A percentile compares a stretch with the other conserved stretches of the same genome.
Conservation (phyloP, 92 coral and sea anemone genomes). For the Parazoanthus swiftii region DNA sequence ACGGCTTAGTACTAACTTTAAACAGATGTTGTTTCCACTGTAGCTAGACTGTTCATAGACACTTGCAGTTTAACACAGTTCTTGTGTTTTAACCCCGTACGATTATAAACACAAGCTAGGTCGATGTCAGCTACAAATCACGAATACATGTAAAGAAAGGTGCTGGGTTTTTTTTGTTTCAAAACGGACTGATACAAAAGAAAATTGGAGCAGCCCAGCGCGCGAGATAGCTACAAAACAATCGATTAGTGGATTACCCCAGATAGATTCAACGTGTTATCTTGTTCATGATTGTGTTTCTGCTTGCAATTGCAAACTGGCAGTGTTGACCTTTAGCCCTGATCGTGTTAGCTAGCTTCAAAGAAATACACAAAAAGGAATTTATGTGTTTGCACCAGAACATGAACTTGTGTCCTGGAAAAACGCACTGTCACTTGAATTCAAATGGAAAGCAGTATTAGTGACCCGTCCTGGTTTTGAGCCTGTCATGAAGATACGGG, state of each 20-base stretch:
- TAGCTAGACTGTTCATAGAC: no score
- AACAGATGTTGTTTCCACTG: background rate
- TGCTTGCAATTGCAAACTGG: background rate
- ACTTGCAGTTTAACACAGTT: no score
- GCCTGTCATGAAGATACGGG: background rate
- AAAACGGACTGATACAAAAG: no score
- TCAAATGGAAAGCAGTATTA: background rate
- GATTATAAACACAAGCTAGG: no score
- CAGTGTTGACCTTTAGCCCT: constrained; percentile 33
- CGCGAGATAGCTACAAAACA: no score
- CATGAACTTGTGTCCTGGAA: background rate
- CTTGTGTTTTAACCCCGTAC: background rate
- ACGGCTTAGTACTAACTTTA: background rate
- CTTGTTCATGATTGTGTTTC: background rate
- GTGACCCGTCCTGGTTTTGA: background rate
- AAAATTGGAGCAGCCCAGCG: no score
- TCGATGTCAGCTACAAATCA: background rate
- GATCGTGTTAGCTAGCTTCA: background rate
- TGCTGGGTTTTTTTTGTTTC: no score
- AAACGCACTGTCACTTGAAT: background rate
- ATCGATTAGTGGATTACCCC: background rate
- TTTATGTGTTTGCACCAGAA: constrained; percentile 25
- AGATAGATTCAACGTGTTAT: no score
- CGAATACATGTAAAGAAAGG: background rate
- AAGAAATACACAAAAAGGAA: background rate